These are phyloP conservation scores for Fistularia tabacaria DNA, from an alignment of 2,797 vertebrate species.

Conservation along the genomic window DNA sequence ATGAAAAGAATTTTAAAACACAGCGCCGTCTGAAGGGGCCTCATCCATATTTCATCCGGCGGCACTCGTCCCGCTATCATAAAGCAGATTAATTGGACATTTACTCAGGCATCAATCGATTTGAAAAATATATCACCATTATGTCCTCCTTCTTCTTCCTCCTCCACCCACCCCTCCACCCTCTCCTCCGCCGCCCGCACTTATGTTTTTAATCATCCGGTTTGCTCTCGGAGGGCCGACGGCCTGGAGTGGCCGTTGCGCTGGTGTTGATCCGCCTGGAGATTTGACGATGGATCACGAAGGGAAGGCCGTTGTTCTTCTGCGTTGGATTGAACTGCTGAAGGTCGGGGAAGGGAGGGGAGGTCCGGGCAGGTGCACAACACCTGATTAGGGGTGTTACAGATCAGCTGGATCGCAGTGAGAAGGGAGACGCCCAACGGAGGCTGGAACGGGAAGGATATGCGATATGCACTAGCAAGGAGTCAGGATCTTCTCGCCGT, in stretches of 20 bases:
- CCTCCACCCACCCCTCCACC: constrained; percentile 18
- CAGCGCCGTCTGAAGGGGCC: constrained; percentile 56
- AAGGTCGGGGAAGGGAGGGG: too few relatives aligned
- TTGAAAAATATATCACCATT: constrained; percentile 51
- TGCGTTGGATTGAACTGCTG: too few relatives aligned
- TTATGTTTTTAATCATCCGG: constrained; percentile 39
- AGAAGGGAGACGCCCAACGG: too few relatives aligned
- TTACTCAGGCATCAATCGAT: constrained; percentile 70
- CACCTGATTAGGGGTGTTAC: too few relatives aligned
- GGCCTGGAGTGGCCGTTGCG: constrained; percentile 38
- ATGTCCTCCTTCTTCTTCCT: constrained; percentile 18
- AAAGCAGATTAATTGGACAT: constrained; percentile 72
- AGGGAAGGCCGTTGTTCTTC: neutral
- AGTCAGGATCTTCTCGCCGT: too few relatives aligned
- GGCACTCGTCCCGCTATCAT: constrained; percentile 59
- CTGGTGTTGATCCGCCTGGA: constrained; percentile 17
- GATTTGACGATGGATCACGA: neutral
- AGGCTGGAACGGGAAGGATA: too few relatives aligned
- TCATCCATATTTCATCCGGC: constrained; percentile 72
- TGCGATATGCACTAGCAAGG: too few relatives aligned
- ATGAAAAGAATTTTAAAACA: constrained; percentile 69
- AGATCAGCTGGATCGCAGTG: too few relatives aligned
- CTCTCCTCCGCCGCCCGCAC: constrained; percentile 34
- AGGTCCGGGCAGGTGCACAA: too few relatives aligned
- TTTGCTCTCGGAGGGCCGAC: constrained; percentile 24